Conservation (phyloP, 2,888 invertebrate species). For the Myopa tessellatipennis region DNA sequence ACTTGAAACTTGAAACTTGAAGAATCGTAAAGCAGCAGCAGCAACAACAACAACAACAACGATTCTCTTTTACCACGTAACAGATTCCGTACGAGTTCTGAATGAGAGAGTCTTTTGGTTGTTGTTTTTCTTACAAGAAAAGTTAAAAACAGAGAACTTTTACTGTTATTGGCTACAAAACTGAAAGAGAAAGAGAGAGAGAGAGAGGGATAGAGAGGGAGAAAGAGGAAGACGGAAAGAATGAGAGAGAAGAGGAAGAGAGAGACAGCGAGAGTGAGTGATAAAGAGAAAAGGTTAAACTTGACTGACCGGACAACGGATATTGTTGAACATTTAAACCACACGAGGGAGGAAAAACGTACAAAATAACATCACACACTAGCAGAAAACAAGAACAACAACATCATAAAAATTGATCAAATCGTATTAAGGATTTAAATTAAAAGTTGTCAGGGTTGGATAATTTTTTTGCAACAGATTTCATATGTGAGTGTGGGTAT, state of each 20-base stretch:
- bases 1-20: no score
- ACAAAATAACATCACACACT: no score
- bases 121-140: no score
- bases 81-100: conserved; percentile 8
- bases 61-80: background rate
- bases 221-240: background rate
- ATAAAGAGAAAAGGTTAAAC: no score
- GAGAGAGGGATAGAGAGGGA: background rate
- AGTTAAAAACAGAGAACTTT: background rate
- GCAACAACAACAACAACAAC: background rate
- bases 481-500: no score
- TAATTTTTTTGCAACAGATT: background rate
- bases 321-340: no score
- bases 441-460: background rate
- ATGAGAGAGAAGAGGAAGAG: background rate
- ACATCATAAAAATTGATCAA: background rate
- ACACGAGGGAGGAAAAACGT: no score
- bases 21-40: no score
- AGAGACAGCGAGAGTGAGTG: background rate
- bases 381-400: background rate
- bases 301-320: no score
- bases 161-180: background rate
- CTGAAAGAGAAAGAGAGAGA: no score
- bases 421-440: conserved; percentile 16
- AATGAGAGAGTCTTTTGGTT: no score